Conservation (phyloP, 2,113 vertebrate species). For the rabbit (Oryctolagus cuniculus) region DNA sequence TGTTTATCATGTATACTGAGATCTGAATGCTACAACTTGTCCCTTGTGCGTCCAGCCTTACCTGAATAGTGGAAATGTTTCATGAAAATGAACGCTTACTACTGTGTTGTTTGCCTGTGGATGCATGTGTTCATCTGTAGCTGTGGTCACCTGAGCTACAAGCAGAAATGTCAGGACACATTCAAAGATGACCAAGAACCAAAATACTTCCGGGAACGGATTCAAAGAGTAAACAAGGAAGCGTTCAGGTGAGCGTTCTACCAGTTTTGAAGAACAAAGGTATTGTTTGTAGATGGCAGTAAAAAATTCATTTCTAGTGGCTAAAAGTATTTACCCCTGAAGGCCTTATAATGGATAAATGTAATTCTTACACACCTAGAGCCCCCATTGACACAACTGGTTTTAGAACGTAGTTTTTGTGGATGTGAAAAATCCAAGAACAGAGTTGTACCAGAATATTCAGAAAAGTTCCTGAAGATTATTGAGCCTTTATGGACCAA, state of each 20-base stretch:
- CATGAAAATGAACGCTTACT: neutral
- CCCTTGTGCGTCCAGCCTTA: neutral
- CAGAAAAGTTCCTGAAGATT: neutral
- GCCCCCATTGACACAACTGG: neutral
- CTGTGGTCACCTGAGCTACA: neutral
- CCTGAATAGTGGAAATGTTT: neutral
- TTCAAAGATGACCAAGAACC: conserved; percentile 31
- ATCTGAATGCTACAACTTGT: neutral
- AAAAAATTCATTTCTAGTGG: conserved; percentile 27
- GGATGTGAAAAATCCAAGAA: neutral
- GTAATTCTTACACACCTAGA: neutral
- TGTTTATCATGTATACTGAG: neutral
- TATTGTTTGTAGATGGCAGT: conserved; percentile 8
- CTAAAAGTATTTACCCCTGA: conserved; percentile 27
- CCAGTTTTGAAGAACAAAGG: neutral
- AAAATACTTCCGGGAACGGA: neutral
- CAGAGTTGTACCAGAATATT: neutral
- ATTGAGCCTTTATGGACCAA: neutral
- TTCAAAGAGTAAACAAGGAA: neutral
- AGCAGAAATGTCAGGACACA: neutral
- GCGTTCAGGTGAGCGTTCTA: neutral
- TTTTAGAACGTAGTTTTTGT: neutral
- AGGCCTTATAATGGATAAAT: neutral
- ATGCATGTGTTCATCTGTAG: neutral
- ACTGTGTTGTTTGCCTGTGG: neutral